Evolutionary conservation across 2,797 vertebrate species (phyloP).

Genomic region (Fundulus diaphanus): DNA sequence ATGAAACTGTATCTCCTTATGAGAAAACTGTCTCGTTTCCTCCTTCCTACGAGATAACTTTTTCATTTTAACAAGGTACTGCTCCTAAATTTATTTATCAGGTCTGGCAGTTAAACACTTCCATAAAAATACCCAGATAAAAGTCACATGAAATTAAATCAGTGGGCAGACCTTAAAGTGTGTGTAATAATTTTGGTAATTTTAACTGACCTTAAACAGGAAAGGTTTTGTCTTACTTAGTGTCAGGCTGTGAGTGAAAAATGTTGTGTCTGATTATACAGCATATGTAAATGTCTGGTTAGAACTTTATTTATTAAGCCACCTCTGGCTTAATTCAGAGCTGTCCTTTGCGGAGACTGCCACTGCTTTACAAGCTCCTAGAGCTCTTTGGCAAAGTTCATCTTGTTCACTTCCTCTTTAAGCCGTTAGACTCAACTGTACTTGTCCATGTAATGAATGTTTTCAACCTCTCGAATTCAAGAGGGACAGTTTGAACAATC

Average conservation of each 20-base stretch:
- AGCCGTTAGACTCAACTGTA: not conserved
- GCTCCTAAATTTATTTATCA: too few species aligned
- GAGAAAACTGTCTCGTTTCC: too few species aligned
- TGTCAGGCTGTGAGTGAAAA: not conserved
- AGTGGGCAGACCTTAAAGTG: too few species aligned
- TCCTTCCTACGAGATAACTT: too few species aligned
- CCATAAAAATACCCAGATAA: too few species aligned
- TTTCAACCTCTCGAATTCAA: conserved; percentile 1
- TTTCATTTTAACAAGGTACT: too few species aligned
- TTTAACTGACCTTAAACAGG: too few species aligned
- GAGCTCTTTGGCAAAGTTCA: not conserved
- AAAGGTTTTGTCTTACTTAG: too few species aligned
- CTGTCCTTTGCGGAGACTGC: not conserved
- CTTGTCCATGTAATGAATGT: conserved; percentile 1
- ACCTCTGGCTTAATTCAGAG: not conserved
- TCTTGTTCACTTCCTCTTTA: not conserved
- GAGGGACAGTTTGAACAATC: not conserved
- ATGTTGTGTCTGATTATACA: not conserved
- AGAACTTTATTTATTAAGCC: not conserved
- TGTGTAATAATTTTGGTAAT: too few species aligned
- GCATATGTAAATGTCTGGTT: not conserved
- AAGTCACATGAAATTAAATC: too few species aligned
- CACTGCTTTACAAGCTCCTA: not conserved
- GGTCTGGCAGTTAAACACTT: too few species aligned
- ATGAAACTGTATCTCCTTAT: too few species aligned